Evolutionary conservation across 2,888 invertebrate genomes (phyloP), one percentile per base, ranked within the genome.

Genomic region (Melitaea athalia): DNA sequence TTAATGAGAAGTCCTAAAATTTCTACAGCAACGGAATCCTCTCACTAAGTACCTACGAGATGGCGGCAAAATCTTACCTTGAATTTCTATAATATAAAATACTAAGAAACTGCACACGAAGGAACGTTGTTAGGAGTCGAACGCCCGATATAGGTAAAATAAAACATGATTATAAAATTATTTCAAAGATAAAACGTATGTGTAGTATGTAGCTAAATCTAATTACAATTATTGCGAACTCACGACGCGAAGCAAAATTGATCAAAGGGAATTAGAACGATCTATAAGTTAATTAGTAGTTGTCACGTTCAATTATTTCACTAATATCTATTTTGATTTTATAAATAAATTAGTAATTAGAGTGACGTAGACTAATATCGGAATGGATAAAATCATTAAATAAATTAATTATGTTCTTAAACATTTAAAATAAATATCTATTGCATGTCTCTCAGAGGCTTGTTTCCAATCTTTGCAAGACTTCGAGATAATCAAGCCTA

Each of bases 361-460:
- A 45, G 45, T 49, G n/a, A 14, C 14, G 14, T n/a, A 49, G n/a
- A 49, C 47, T 14, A 49, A 49, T 6, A n/a, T 49, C 6, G 6
- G 4, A 49, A 11, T 45, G 45, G 45, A 4, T 45, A 45, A 7
- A 11, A 45, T 45, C 11, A 10, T 10, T 45, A 45, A 8, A 2
- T 38, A 38, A 38, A 38, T 38, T 7, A 38, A 38, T 38, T 3
- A 0, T 38, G 24, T 24, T 24, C 24, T 2, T 24, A 24, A 24
- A 24, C 24, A 24, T 24, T 24, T 24, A 24, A 24, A n/a, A n/a
- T n/a, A n/a, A n/a, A n/a, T n/a, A n/a, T n/a, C n/a, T n/a, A n/a
- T n/a, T n/a, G n/a, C n/a, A n/a, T n/a, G 62, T 45, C 33, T 59
- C 67, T 52, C 64, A 62, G 49, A 61, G 61, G 59, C 62, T 64